Evolutionary conservation across 92 coral and sea anemone genomes (phyloP), one percentile per base, ranked within the genome.

Genomic region (Phenganax marumi): DNA sequence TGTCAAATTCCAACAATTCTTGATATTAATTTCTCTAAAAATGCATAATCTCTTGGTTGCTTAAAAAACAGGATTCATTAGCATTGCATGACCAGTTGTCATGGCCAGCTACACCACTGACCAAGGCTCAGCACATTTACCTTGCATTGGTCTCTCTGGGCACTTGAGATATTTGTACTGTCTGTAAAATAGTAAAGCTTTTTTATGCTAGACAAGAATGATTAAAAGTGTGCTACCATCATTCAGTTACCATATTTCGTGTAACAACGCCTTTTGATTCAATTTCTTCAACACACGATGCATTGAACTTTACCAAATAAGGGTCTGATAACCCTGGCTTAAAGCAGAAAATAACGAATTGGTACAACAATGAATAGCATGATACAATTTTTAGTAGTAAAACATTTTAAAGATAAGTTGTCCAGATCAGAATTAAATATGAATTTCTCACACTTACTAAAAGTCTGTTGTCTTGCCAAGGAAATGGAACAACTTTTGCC

Each of bases 381-480:
- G 26, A 8, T 3, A 17, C 6, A 12, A 73, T 7, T 70, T 18
- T 23, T 13, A 73, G 23, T 48, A 8, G 0, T 43, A 18, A 71
- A 71, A 16, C 8, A 48, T 16, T 72, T 12, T 6, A 25, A 6
- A 25, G 8, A 10, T 25, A 46, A 7, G 43, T 25, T 12, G 50
- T 26, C 3, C 2, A 52, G 57, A 82, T 24, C 52, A 19, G 0
- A 12, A 3, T 49, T 13, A 69, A 18, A 52, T 17, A 18, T 22
- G 54, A 33, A 1, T 4, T 7, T 19, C 12, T 19, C 19, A 12
- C 8, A 92, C 98, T 91, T 70, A 95, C 98, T 18, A 92, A 51
- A n/a, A 92, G 85, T 76, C 97, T 80, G 84, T 95, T 95, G 73
- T 95, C 98, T 83, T 89, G 86, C 98, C 98, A 95, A 7, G 96